Evolutionary conservation across 2,888 invertebrate species (phyloP).

Genomic region (Amphipoea oculea): DNA sequence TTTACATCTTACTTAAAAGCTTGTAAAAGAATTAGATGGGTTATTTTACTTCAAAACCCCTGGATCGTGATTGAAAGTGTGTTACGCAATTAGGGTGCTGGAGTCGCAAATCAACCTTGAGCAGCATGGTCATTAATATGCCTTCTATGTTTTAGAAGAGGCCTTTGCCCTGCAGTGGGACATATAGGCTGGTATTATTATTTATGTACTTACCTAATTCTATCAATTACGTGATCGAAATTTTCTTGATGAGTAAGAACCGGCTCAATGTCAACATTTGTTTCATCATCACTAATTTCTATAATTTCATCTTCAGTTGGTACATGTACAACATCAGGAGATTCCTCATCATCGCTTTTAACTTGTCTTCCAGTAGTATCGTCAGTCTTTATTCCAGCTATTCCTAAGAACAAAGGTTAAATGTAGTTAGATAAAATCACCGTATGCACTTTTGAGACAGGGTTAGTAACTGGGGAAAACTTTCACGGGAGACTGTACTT

Average conservation of each 20-base stretch:
- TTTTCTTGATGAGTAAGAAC: slow-evolving; percentile 60
- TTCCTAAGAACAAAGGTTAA: slow-evolving; percentile 69
- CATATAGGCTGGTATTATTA: not conserved
- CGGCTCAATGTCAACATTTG: slow-evolving; percentile 60
- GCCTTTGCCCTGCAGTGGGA: not conserved
- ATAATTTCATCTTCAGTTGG: slow-evolving; percentile 64
- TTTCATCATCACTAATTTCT: slow-evolving; percentile 69
- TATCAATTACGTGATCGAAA: slow-evolving; percentile 60
- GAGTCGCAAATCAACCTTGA: not conserved
- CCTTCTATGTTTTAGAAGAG: not conserved
- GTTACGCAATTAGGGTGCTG: not conserved
- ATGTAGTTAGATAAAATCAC: not conserved
- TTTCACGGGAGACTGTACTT: not conserved
- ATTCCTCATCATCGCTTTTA: slow-evolving; percentile 67
- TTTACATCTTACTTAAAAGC: not conserved
- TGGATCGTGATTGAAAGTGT: not conserved
- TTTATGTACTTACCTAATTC: slow-evolving; percentile 50
- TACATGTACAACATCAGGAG: slow-evolving; percentile 52
- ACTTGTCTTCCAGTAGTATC: slow-evolving; percentile 62
- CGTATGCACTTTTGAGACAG: not conserved
- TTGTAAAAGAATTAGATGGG: not conserved
- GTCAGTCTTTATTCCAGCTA: slow-evolving; percentile 82
- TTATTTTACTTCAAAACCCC: not conserved
- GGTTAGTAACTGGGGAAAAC: not conserved
- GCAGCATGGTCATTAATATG: not conserved